Evolutionary conservation across 2,797 vertebrate genomes (phyloP), one percentile per base, ranked within the genome.

Genomic region (Chelmon rostratus): DNA sequence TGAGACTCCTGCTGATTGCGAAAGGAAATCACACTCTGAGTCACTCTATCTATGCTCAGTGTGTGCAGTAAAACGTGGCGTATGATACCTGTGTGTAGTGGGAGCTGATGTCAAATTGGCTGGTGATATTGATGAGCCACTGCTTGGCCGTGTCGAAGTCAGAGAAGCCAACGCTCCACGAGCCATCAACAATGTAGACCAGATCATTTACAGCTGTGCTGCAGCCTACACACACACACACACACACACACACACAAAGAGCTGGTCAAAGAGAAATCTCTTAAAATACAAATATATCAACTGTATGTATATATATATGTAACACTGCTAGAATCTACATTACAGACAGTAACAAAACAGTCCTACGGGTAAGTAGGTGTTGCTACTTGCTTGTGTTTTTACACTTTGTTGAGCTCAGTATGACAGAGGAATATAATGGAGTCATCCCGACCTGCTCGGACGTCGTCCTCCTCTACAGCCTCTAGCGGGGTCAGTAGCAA

Each of bases 111-210:
- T 96, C 94, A 82, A 96, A 96, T 59, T 94, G 92, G 76, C 93
- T 95, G 76, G 93, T 96, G 84, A 96, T 94, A 88, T 96, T 96
- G 81, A 96, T 85, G 0, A 96, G 91, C 96, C 96, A 96, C 64
- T 85, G 91, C 66, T 96, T 96, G 58, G 96, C 95, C 0, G 82
- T 96, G n/a, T 96, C 94, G 50, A 96, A 96, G 88, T 96, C 94
- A 0, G 68, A n/a, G 28, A 84, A 56, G 35, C 96, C 95, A 7
- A 96, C 96, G 28, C 96, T 96, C 96, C 96, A 96, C 2, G 96
- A 96, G 65, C 96, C 96, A 64, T 96, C 96, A 3, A 96, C 86
- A 28, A 96, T 94, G 66, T 95, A 96, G 19, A 96, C 96, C 77
- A 96, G 90, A 88, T 96, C 96, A 80, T 96, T 96, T 4, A 94